Evolutionary conservation across 2,113 vertebrate genomes (phyloP), one percentile per base, ranked within the genome.

Genomic region (Tenrec ecaudatus): DNA sequence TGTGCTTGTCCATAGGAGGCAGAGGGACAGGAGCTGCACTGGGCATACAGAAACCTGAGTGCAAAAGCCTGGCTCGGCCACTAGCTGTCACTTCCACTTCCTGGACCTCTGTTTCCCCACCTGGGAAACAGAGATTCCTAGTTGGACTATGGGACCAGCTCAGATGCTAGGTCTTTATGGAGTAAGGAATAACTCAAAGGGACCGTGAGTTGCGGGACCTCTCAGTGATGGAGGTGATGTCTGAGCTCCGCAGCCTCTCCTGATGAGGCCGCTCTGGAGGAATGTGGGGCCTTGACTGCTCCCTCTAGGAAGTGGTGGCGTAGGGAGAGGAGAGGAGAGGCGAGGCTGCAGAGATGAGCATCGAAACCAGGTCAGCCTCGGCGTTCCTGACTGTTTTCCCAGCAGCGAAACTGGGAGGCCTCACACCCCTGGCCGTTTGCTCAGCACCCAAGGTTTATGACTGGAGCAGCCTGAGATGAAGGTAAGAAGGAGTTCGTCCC

Each of bases 291-390:
- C n/a, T 29, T 16, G 57, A 40, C 78, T 12, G 64, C 29, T 9
- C 25, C 66, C 73, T 53, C 29, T 3, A 60, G 73, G 38, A 23
- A 57, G 3, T 8, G 57, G n/a, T 8, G 31, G 38, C 9, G 3
- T 79, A 17, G 76, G 36, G 29, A 40, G 47, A 53, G 43, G 43
- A 62, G 66, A 25, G 20, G 29, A 25, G 8, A 27, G 43, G 3
- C 43, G 73, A 31, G 10, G 62, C 36, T 0, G 11, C 31, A 47
- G 38, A 43, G 22, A 47, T 17, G 2, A 15, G 9, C 66, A 69
- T 36, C 58, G 86, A 96, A 96, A 97, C 96, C 96, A 95, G 96
- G 96, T 92, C 95, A 94, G 86, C 82, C 79, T 88, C 43, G 23
- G 57, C 1, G 25, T 29, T 90, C 89, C 92, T 58, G 60, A 76